Conservation (phyloP, 2,797 vertebrate species). For the Percopsis omiscomaycus region DNA sequence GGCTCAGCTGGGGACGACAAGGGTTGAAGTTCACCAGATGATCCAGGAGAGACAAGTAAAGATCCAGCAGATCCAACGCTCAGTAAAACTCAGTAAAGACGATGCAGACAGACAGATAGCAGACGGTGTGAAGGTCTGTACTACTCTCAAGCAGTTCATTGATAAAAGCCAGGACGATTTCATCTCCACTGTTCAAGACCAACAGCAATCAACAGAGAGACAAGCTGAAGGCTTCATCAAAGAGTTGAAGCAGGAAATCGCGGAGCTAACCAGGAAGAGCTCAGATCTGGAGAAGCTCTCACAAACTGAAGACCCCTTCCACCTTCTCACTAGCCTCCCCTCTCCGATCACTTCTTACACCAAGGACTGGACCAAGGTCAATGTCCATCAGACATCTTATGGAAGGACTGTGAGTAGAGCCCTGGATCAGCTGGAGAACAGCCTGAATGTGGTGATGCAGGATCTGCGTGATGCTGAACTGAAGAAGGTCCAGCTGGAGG, state of each 20-base stretch:
- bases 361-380: not conserved
- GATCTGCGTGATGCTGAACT: not conserved
- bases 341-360: not conserved
- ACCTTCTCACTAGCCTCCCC: slow-evolving; percentile 1
- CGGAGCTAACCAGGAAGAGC: not conserved
- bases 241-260: slow-evolving; percentile 7
- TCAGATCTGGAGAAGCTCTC: slow-evolving; percentile 7
- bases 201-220: not conserved
- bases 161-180: not conserved
- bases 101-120: slow-evolving; percentile 1
- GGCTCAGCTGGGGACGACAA: not conserved
- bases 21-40: not conserved
- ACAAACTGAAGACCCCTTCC: slow-evolving; percentile 1
- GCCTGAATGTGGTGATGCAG: not conserved
- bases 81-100: not conserved
- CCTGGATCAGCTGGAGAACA: not conserved
- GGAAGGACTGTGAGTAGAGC: not conserved
- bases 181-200: not conserved
- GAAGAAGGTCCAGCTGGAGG: slow-evolving; percentile 1
- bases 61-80: not conserved
- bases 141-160: not conserved
- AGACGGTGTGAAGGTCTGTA: not conserved
- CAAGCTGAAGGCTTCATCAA: not conserved
- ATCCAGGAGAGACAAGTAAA: not conserved
- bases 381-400: not conserved